Conservation (phyloP, 2,888 invertebrate genomes). For the Limenitis camilla region DNA sequence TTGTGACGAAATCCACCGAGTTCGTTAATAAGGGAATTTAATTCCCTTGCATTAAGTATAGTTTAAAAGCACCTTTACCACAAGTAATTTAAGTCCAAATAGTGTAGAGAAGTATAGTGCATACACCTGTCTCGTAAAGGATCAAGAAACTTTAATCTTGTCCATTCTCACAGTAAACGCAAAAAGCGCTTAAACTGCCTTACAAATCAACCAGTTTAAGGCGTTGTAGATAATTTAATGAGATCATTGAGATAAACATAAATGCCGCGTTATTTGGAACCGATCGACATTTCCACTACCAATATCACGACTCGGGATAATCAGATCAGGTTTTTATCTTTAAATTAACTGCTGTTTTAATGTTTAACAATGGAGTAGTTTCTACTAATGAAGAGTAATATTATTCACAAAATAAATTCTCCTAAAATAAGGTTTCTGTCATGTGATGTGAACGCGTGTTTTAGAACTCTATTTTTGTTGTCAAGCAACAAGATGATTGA, state of each 20-base stretch:
- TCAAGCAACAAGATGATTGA: too few species aligned
- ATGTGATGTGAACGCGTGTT: too few species aligned
- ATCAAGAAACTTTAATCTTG: slow-evolving; percentile 61
- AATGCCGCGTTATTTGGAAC: slow-evolving; percentile 53
- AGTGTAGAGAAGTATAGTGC: slow-evolving; percentile 30
- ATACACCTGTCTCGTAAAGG: slow-evolving; percentile 60
- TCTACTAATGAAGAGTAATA: too few species aligned
- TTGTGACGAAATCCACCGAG: slow-evolving; percentile 50
- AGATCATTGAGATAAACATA: slow-evolving; percentile 55
- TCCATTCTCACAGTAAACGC: slow-evolving; percentile 38
- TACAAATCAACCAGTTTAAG: slow-evolving; percentile 40
- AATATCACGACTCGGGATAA: slow-evolving; percentile 44
- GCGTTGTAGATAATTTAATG: slow-evolving; percentile 53
- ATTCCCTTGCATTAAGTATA: slow-evolving; percentile 33
- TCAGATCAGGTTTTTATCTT: slow-evolving; percentile 19
- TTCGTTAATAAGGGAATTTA: slow-evolving; percentile 48
- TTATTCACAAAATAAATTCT: too few species aligned
- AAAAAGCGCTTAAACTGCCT: slow-evolving; percentile 44
- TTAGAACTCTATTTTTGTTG: too few species aligned
- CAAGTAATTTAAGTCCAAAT: slow-evolving; percentile 31
- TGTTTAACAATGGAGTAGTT: not conserved
- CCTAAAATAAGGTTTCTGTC: too few species aligned
- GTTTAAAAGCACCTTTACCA: slow-evolving; percentile 40
- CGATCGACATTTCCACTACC: slow-evolving; percentile 43
- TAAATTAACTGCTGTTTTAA: slow-evolving; percentile 21